These are phyloP conservation scores for Dendrophyllia cribrosa DNA, from an alignment of 64 coral and sea anemone genomes.

Conservation along the genomic window DNA sequence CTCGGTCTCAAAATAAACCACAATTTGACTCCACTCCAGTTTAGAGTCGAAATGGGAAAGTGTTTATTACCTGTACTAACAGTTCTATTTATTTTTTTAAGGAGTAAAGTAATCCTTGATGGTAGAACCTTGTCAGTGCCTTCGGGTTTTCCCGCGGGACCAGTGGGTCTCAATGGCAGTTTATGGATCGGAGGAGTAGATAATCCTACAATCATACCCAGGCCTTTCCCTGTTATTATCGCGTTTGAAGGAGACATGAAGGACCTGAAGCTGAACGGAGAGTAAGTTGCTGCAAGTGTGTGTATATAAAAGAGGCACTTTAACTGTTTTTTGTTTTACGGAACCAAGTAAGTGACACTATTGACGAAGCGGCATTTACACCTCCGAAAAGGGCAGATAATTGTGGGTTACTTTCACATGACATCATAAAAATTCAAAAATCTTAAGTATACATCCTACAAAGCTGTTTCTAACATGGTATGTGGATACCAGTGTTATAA, in stretches of 20 bases:
- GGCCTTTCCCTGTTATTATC: slow-evolving; percentile 75
- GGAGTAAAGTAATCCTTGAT: slow-evolving; percentile 56
- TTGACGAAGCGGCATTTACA: no score
- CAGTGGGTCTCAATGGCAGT: slow-evolving; percentile 67
- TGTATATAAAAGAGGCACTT: background rate
- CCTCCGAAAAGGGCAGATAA: no score
- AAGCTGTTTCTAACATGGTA: no score
- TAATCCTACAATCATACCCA: slow-evolving; percentile 42
- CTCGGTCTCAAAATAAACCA: background rate
- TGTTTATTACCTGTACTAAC: background rate
- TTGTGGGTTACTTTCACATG: no score
- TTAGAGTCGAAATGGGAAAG: no score
- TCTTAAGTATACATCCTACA: no score
- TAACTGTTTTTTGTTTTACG: background rate
- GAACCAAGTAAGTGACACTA: no score
- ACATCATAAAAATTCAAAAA: no score
- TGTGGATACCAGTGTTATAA: no score
- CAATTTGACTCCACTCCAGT: background rate
- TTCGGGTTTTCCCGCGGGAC: slow-evolving; percentile 40
- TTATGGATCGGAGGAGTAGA: slow-evolving; percentile 82
- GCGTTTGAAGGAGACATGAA: slow-evolving; percentile 85
- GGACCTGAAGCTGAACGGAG: slow-evolving; percentile 67
- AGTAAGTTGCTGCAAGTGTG: slow-evolving; percentile 63
- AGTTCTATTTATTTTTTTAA: slow-evolving; percentile 14
- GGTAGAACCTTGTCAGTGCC: background rate